Base-by-base conservation (phyloP, 2,888 invertebrate genomes). In the Panopea generosa region DNA sequence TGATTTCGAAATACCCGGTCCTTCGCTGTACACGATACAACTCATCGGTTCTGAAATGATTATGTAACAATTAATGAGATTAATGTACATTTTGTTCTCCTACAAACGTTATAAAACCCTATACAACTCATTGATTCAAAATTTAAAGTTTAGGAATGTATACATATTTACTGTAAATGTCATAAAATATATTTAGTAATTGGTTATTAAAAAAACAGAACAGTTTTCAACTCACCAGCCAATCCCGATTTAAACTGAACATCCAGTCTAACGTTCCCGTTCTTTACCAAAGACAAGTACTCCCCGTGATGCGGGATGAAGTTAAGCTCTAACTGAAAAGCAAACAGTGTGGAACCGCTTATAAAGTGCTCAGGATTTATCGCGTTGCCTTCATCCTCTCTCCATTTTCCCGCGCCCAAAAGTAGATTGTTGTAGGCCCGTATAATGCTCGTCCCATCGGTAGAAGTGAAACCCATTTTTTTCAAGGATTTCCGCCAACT, bases 361-460 rank as follows among this genome's bases (percentile, higher is more conserved):
- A 49, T 29, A 27, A 61, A 61, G 24, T 61, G 47, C n/a, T 22
- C 6, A 11, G 6, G 2, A 38, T 61, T 22, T 6, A 70, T 11
- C 1, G 24, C 56, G 43, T 65, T 60, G 18, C 68, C 69, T 16
- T 43, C 55, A 56, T 75, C 66, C 9, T 22, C 20, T 16, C 60
- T 29, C 75, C 69, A 75, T 59, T 49, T 75, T 11, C 60, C 62
- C 1, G 53, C 57, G 3, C 26, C 26, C 18, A 66, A 20, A 18
- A 75, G 53, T 50, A 75, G 49, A 38, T 55, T 65, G 27, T 18
- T 63, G 16, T 61, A 67, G 6, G 62, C 76, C 38, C 71, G 33
- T 33, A 33, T n/a, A 3, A 53, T 53, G 16, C 29, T 43, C 11
- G 49, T 43, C 2, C 65, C 75, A 26, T 18, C 52, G 1, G 40